Evolutionary conservation across 2,113 vertebrate species (phyloP), one percentile per base, ranked within the genome.

Genomic region (Prunella fulvescens): DNA sequence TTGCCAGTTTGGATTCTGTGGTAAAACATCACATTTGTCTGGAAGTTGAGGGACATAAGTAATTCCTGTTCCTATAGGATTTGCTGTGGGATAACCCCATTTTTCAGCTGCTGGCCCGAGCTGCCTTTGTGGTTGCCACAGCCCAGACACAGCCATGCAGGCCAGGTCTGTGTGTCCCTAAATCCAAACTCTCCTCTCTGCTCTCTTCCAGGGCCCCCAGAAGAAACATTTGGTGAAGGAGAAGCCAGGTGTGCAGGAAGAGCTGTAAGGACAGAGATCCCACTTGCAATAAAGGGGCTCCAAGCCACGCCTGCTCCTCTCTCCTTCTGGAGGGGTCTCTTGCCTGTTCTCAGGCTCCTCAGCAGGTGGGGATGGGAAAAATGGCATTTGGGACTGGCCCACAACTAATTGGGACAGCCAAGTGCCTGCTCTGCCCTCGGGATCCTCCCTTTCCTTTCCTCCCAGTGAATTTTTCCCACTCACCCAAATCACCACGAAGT

Each of bases 191-290:
- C n/a, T 92, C 60, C 31, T 83, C 60, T 92, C 78, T 67, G 48
- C 66, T 86, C 54, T 95, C 19, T 56, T 91, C 37, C 94, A 99
- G 99, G 99, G 99, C 61, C 99, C 99, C 19, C 98, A 98, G 97
- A 99, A 99, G 98, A 99, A 99, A 86, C 98, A 99, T 67, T 67
- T 97, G 54, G 88, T 97, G 70, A 98, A 98, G 95, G 97, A 90
- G 62, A 97, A 98, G 94, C 90, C 79, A 6, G 93, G 95, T 35
- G 45, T 45, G 44, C 81, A 93, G 58, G 95, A 96, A 48, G 96
- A 97, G 47, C 50, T 62, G 25, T 97, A 10, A 95, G 62, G 56
- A 25, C 14, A 48, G 69, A 35, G 53, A 57, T 42, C 12, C 8
- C 24, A 73, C 33, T 4, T 65, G 37, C 78, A 84, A 85, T 95